Base-by-base conservation (phyloP, 2,888 invertebrate species). In the Drosophila algonquin region DNA sequence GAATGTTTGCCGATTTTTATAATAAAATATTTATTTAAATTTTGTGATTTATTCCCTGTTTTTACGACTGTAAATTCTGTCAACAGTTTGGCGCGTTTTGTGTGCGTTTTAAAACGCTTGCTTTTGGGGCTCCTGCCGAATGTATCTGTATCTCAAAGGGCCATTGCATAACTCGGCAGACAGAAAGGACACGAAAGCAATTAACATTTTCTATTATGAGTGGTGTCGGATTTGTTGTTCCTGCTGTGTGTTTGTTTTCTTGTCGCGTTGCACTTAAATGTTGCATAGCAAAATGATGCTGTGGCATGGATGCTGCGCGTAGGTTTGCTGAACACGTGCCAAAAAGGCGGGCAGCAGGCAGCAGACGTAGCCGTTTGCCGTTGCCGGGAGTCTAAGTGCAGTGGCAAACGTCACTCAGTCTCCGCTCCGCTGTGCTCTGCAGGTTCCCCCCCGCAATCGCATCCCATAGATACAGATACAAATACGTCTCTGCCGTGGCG, bases 261-360 rank as follows among this genome's bases (percentile, higher is more conserved):
- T 76, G 64, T 81, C 73, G 73, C 61, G 70, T 63, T 69, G 83
- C 83, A 84, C 88, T 84, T 82, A 83, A 87, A 85, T 87, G 83
- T 80, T 81, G 83, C 83, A 83, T 81, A 77, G 77, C 76, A 83
- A 87, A 85, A 85, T 81, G 60, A 55, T 45, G 63, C 62, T 68
- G 53, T 59, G 47, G 51, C 30, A 30, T 54, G 2, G 35, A 4
- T 2, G 35, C 35, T 4, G 63, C 45, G 54, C 77, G 71, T 82
- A 86, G 85, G 79, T 74, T 60, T 69, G 75, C 75, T 81, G 83
- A 83, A 86, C 83, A 88, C 86, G 83, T 87, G 83, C 88, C 83
- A 84, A 83, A 68, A 85, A 81, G 68, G 61, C 60, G 76, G 68
- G 59, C 60, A 60, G 65, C 56, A 71, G 50, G 24, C 24, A 24